Percentiles rank a stretch among this genome's conserved stretches.
phyloP scores from a whole-genome alignment of 2,797 vertebrate species.

The Darevskia nairensis region DNA sequence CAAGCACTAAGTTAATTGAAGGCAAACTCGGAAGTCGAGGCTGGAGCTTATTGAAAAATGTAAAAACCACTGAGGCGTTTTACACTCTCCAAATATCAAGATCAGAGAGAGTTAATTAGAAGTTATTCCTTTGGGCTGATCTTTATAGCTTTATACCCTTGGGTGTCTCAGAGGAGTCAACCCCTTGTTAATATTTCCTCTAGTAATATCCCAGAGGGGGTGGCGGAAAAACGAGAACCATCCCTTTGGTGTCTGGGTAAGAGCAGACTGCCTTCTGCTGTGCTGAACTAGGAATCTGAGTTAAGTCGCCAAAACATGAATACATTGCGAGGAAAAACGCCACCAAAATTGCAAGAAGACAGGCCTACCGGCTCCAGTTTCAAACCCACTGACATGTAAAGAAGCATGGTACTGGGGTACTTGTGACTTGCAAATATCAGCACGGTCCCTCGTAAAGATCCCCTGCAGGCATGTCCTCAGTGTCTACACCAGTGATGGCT shows the following conservation, averaged over 20 bases:
- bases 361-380: neutral
- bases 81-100: conserved; percentile 10
- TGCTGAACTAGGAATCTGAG: neutral
- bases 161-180: neutral
- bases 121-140: neutral
- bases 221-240: neutral
- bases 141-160: conserved; percentile 14
- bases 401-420: too few species aligned
- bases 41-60: rapidly evolving
- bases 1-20: conserved; percentile 33
- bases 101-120: conserved; percentile 6
- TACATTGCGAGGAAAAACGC: too few species aligned
- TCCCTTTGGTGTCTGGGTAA: neutral
- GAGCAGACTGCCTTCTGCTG: neutral
- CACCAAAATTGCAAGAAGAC: too few species aligned
- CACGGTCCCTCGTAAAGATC: too few species aligned
- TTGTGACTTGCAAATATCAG: too few species aligned
- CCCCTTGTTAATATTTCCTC: neutral
- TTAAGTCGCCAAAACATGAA: neutral
- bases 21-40: conserved; percentile 10
- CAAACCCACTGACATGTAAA: neutral
- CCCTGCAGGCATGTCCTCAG: too few species aligned
- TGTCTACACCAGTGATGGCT: too few species aligned
- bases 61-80: neutral
- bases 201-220: neutral